phyloP scores from a whole-genome alignment of 2,888 invertebrate genomes.

The Melipona beecheii region DNA sequence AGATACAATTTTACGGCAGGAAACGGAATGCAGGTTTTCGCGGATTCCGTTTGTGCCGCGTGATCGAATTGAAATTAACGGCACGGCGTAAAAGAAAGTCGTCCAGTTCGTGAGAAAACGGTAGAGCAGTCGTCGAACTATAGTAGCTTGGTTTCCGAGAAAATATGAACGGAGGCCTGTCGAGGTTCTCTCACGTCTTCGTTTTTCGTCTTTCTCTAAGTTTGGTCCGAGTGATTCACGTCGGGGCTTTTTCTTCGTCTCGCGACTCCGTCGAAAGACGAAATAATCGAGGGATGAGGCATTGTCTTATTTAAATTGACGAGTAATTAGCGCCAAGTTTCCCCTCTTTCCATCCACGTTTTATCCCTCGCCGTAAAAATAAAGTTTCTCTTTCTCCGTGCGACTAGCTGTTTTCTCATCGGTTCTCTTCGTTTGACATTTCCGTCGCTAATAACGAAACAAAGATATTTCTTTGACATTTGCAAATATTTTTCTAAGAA shows the following conservation, averaged over 20 bases:
- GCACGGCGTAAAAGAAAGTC: conserved; percentile 29
- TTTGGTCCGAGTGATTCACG: conserved; percentile 50
- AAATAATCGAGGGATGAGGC: conserved; percentile 38
- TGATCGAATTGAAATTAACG: conserved; percentile 46
- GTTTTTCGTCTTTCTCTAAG: conserved; percentile 27
- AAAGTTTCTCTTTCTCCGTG: background rate
- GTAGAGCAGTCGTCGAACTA: conserved; percentile 6
- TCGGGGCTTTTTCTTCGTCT: conserved; percentile 43
- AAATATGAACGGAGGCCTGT: conserved; percentile 30
- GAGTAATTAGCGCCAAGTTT: background rate
- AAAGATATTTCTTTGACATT: background rate
- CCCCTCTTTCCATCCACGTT: background rate
- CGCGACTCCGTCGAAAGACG: conserved; percentile 32
- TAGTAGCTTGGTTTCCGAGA: conserved; percentile 15
- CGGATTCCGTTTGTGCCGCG: conserved; percentile 29
- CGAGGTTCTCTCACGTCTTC: conserved; percentile 6
- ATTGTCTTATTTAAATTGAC: conserved; percentile 43
- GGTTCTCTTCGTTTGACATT: background rate
- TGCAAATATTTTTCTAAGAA: no score
- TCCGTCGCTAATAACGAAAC: background rate
- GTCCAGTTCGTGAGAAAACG: conserved; percentile 28
- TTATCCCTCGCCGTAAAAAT: background rate
- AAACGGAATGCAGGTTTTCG: background rate
- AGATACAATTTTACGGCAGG: background rate
- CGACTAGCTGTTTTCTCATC: background rate